Percentiles rank a stretch among this genome's conserved stretches.
phyloP scores from a whole-genome alignment of 1,140 invertebrate species.

The Cyclargus thomasi region DNA sequence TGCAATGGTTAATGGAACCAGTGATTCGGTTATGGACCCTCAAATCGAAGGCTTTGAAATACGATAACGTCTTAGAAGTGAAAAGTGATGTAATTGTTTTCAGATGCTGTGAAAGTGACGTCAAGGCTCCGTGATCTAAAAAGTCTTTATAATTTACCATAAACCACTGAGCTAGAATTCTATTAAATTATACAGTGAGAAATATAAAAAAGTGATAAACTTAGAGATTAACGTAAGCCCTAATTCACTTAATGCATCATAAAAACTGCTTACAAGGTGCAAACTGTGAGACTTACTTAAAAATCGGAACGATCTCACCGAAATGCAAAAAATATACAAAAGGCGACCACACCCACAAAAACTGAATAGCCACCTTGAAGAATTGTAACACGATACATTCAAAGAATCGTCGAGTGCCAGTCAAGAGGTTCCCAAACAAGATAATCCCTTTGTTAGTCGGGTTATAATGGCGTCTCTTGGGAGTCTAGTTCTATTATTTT shows the following conservation, averaged over 20 bases:
- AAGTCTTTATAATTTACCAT: too few species aligned
- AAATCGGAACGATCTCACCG: constrained; percentile 24
- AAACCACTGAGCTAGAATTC: too few species aligned
- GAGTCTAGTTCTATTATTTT: constrained; percentile 64
- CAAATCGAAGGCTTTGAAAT: constrained; percentile 37
- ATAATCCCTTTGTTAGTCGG: constrained; percentile 72
- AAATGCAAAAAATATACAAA: constrained; percentile 49
- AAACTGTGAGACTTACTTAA: constrained; percentile 12
- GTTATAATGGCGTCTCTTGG: constrained; percentile 68
- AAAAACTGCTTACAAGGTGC: constrained; percentile 8
- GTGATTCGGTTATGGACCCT: constrained; percentile 36
- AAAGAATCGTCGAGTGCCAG: constrained; percentile 60
- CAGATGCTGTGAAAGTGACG: not conserved
- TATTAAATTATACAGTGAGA: too few species aligned
- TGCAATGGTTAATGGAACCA: constrained; percentile 56
- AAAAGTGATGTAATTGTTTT: not conserved
- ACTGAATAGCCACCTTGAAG: constrained; percentile 54
- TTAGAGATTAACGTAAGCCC: not conserved
- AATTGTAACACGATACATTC: constrained; percentile 67
- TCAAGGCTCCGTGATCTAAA: not conserved
- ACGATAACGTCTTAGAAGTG: constrained; percentile 17
- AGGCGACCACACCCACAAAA: constrained; percentile 65
- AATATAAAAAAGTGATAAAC: not conserved
- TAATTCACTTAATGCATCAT: not conserved
- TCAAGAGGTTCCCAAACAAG: constrained; percentile 73